phyloP scores from a whole-genome alignment of 1,140 invertebrate species.

The Scaptomyza graminum region DNA sequence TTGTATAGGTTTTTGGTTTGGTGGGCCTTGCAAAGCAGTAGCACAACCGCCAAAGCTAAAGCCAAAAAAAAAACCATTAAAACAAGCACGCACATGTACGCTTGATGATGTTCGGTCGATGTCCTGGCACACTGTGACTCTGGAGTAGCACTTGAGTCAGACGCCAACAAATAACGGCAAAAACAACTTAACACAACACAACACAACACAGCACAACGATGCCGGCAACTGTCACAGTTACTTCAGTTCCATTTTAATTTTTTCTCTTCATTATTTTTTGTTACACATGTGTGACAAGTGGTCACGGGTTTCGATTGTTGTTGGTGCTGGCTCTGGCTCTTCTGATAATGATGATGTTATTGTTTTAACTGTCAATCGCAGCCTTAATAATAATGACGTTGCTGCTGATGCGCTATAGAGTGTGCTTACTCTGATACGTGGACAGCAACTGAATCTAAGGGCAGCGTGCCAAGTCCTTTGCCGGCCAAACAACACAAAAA shows the following conservation, averaged over 20 bases:
- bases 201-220: conserved; percentile 3
- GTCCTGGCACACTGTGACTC: conserved; percentile 27
- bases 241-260: conserved; percentile 39
- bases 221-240: conserved; percentile 68
- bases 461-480: conserved; percentile 57
- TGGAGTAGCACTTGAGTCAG: conserved; percentile 47
- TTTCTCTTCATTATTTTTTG: conserved; percentile 13
- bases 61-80: conserved; percentile 61
- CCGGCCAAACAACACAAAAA: conserved; percentile 51
- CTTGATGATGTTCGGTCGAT: conserved; percentile 23
- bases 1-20: conserved; percentile 62
- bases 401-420: conserved; percentile 16
- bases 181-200: conserved; percentile 9
- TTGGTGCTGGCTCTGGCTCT: conserved; percentile 32
- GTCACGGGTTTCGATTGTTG: conserved; percentile 63
- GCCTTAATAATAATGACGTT: conserved; percentile 4
- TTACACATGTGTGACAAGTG: conserved; percentile 64
- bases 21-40: conserved; percentile 11
- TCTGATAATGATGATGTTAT: conserved; percentile 23
- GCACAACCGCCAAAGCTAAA: conserved; percentile 16
- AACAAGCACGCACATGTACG: conserved; percentile 63
- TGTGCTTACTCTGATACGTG: conserved; percentile 50
- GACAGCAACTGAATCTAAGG: conserved; percentile 60
- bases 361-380: conserved; percentile 23
- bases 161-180: conserved; percentile 26